Evolutionary conservation across 1,140 invertebrate species (phyloP).

Genomic region (Hyles vespertilio): DNA sequence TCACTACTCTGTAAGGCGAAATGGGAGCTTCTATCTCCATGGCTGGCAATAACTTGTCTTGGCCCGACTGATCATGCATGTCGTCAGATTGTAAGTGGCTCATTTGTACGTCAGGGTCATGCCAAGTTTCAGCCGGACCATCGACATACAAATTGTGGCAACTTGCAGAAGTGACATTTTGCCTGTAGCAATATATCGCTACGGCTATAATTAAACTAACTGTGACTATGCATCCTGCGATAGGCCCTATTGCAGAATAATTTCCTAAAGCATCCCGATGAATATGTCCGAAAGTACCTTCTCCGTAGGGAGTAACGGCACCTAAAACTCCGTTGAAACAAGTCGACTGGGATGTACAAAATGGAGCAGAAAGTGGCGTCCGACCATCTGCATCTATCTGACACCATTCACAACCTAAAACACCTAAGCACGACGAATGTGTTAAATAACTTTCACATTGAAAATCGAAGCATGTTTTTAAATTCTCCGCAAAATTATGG

Average conservation of each 20-base stretch:
- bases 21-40: constrained; percentile 81
- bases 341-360: constrained; percentile 85
- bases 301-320: constrained; percentile 87
- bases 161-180: constrained; percentile 76
- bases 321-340: constrained; percentile 93
- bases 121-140: constrained; percentile 71
- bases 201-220: constrained; percentile 79
- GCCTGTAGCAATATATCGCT: constrained; percentile 80
- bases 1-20: constrained; percentile 92
- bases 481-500: constrained; percentile 68
- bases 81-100: constrained; percentile 67
- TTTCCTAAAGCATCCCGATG: constrained; percentile 73
- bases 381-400: constrained; percentile 85
- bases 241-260: constrained; percentile 79
- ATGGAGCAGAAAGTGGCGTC: constrained; percentile 80
- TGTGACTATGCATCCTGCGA: constrained; percentile 79
- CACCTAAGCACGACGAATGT: constrained; percentile 87
- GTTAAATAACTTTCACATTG: constrained; percentile 87
- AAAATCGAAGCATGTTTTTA: constrained; percentile 82
- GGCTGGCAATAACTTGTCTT: constrained; percentile 78
- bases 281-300: constrained; percentile 77
- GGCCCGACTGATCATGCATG: constrained; percentile 68
- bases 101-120: constrained; percentile 67
- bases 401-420: constrained; percentile 95
- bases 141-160: constrained; percentile 75